A percentile compares a stretch with the other conserved stretches of the same genome.
Evolutionary conservation across 2,888 invertebrate genomes (phyloP).

Genomic region (Neelides folsomi): DNA sequence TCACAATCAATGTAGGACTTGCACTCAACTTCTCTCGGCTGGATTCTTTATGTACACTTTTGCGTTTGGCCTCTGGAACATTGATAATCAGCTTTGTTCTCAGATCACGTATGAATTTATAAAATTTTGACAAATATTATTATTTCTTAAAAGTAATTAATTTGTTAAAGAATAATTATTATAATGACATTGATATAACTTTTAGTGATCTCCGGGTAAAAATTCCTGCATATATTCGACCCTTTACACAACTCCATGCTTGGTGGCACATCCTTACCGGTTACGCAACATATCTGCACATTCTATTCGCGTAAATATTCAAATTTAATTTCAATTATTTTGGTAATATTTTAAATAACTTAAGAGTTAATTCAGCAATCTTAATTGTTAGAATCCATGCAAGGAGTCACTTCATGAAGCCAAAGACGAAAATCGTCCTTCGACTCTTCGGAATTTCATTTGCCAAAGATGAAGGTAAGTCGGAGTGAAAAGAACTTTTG

Average conservation of each 20-base stretch:
- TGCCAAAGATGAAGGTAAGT: slow-evolving; percentile 3
- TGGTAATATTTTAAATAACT: neutral
- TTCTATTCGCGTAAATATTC: slow-evolving; percentile 33
- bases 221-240: slow-evolving; percentile 32
- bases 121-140: too few species aligned
- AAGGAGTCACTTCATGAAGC: slow-evolving; percentile 29
- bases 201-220: slow-evolving; percentile 28
- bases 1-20: slow-evolving; percentile 29
- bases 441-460: slow-evolving; percentile 25
- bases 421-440: slow-evolving; percentile 18
- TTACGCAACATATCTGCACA: slow-evolving; percentile 38
- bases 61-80: slow-evolving; percentile 40
- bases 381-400: slow-evolving; percentile 26
- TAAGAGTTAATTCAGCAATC: neutral
- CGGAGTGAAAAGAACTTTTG: neutral
- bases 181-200: too few species aligned
- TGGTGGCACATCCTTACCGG: slow-evolving; percentile 42
- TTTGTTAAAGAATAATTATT: too few species aligned
- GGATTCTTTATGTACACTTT: slow-evolving; percentile 35
- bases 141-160: too few species aligned
- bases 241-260: slow-evolving; percentile 39
- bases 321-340: neutral
- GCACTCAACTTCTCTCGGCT: slow-evolving; percentile 25
- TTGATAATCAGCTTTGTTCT: slow-evolving; percentile 39
- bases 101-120: slow-evolving; percentile 33